Conservation (phyloP, 2,113 vertebrate species). For the Mystacornis crossleyi region DNA sequence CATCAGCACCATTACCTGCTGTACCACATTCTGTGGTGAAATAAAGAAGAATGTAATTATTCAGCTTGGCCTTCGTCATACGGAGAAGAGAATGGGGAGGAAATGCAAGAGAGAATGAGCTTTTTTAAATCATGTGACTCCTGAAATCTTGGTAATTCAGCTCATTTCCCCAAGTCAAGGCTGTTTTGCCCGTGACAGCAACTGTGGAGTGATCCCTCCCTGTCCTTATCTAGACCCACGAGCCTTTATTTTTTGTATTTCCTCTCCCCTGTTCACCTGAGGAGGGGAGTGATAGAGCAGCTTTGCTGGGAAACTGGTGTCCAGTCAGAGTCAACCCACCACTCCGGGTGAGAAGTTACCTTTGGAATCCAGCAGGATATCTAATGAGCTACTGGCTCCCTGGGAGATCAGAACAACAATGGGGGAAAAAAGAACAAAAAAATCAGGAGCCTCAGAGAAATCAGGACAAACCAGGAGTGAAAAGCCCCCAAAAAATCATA, state of each 20-base stretch:
- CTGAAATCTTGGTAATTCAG: neutral
- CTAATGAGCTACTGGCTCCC: neutral
- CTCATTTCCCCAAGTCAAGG: neutral
- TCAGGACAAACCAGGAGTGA: neutral
- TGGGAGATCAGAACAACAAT: neutral
- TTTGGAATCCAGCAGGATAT: neutral
- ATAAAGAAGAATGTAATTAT: neutral
- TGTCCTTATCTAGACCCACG: rapidly evolving
- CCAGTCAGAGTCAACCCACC: neutral
- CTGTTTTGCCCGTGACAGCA: neutral
- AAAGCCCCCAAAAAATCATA: neutral
- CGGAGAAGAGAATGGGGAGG: neutral
- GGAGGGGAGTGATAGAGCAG: neutral
- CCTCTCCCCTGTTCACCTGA: neutral
- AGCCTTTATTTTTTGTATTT: neutral
- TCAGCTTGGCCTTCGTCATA: neutral
- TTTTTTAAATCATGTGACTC: neutral
- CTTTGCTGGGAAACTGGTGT: neutral
- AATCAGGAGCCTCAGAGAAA: neutral
- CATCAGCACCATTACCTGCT: neutral
- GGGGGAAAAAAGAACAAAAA: neutral
- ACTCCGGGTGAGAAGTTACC: neutral
- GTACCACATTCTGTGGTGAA: neutral
- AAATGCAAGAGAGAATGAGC: neutral
- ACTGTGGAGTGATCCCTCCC: neutral